These are phyloP conservation scores for Diabrotica balteata DNA, from an alignment of 2,888 invertebrate species.

Conservation along the genomic window DNA sequence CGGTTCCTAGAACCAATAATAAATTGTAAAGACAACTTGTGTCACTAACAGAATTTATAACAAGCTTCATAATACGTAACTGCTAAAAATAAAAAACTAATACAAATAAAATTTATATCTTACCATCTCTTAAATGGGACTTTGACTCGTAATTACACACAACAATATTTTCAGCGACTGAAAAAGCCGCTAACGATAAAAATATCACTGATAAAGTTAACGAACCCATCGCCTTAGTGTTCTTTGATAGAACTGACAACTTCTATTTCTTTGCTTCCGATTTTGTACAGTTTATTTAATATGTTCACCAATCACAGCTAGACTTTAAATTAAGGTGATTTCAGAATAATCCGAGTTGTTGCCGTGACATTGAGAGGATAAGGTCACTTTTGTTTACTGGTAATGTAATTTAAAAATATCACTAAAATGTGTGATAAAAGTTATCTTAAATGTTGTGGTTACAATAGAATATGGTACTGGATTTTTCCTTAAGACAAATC, in stretches of 20 bases:
- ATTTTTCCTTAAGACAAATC: no score
- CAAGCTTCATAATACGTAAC: no score
- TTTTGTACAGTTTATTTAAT: constrained; percentile 19
- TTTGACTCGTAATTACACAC: constrained; percentile 78
- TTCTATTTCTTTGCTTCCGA: constrained; percentile 9
- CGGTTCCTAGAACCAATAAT: no score
- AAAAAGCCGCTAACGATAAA: constrained; percentile 36
- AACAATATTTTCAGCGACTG: constrained; percentile 64
- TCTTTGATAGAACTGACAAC: constrained; percentile 23
- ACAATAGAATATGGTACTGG: no score
- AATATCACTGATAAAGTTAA: constrained; percentile 29
- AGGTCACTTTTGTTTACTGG: constrained; percentile 1
- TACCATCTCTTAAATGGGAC: constrained; percentile 74
- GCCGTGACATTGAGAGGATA: constrained; percentile 19
- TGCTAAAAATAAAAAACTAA: background rate
- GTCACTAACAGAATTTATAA: no score
- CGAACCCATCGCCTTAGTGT: constrained; percentile 24
- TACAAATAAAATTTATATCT: constrained; percentile 50
- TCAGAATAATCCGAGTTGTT: constrained; percentile 1
- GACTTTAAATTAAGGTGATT: constrained; percentile 6
- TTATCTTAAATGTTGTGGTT: no score
- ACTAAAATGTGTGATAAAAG: background rate
- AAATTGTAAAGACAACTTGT: no score
- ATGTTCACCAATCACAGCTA: constrained; percentile 21
- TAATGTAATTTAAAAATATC: background rate